A percentile compares a stretch with the other conserved stretches of the same genome.
These are phyloP conservation scores for Falco columbarius DNA, from an alignment of 2,797 vertebrate genomes.

Conservation along the genomic window DNA sequence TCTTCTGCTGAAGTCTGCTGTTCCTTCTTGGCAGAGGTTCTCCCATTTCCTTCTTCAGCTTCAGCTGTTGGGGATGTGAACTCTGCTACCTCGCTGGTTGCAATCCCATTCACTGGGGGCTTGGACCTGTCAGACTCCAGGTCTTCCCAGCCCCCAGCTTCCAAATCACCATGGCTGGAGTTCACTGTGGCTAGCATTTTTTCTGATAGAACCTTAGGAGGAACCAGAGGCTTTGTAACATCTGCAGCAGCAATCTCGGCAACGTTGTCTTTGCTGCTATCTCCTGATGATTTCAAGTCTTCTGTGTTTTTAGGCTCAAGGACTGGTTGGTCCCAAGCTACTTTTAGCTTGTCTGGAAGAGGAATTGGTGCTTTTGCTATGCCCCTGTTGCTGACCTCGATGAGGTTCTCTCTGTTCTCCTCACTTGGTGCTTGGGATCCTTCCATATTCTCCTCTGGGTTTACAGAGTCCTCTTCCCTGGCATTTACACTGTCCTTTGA, in stretches of 20 bases:
- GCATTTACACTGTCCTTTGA: constrained; percentile 12
- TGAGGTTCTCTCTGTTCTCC: constrained; percentile 20
- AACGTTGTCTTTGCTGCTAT: constrained; percentile 68
- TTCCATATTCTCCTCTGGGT: not conserved
- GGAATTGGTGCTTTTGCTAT: constrained; percentile 38
- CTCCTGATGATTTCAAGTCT: constrained; percentile 53
- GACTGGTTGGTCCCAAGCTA: constrained; percentile 80
- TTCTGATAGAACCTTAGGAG: constrained; percentile 72
- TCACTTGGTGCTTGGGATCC: constrained; percentile 25
- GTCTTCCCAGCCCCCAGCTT: not conserved
- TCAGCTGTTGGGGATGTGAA: not conserved
- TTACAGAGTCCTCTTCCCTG: constrained; percentile 8
- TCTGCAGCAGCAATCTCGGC: constrained; percentile 63
- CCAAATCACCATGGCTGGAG: not conserved
- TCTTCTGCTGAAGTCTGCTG: constrained; percentile 51
- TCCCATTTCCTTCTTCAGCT: constrained; percentile 28
- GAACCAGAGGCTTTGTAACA: constrained; percentile 53
- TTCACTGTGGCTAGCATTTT: constrained; percentile 43
- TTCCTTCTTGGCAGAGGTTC: not conserved
- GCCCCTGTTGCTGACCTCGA: constrained; percentile 8
- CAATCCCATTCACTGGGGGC: constrained; percentile 51
- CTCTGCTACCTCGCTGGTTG: constrained; percentile 13
- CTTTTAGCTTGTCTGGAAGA: constrained; percentile 74
- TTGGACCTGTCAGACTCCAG: not conserved
- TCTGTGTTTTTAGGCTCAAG: constrained; percentile 63